Evolutionary conservation across 2,888 invertebrate species (phyloP).

Genomic region (Drosophila subquinaria): DNA sequence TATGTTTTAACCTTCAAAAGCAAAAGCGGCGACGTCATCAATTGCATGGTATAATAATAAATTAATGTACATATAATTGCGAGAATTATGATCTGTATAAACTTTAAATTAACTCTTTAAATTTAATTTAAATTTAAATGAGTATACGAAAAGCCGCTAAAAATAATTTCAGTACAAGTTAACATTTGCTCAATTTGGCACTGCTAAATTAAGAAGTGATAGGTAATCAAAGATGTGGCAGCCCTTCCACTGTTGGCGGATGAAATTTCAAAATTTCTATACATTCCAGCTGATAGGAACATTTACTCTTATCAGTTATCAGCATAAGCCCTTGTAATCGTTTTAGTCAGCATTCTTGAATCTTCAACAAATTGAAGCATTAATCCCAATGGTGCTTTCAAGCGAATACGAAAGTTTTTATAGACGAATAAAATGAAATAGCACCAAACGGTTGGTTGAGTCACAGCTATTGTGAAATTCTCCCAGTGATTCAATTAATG

Average conservation of each 20-base stretch:
- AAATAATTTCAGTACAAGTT: not conserved
- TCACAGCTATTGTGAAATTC: constrained; percentile 24
- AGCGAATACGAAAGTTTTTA: not conserved
- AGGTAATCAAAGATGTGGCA: constrained; percentile 3
- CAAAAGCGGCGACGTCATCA: not conserved
- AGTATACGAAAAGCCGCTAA: not conserved
- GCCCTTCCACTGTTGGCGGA: not conserved
- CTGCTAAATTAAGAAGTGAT: not conserved
- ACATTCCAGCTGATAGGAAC: not conserved
- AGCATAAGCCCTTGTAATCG: not conserved
- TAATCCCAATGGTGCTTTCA: not conserved
- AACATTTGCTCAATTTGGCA: not conserved
- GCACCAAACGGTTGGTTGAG: not conserved
- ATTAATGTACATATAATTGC: not conserved
- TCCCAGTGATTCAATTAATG: constrained; percentile 21
- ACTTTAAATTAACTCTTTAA: not conserved
- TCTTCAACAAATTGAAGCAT: not conserved
- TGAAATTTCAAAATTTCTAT: constrained; percentile 2
- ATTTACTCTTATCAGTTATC: not conserved
- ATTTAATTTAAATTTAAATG: no score
- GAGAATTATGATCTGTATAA: not conserved
- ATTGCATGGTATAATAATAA: not conserved
- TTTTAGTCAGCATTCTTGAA: constrained; percentile 2
- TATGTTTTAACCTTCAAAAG: not conserved
- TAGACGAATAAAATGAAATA: not conserved